Evolutionary conservation across 2,797 vertebrate genomes (phyloP), one percentile per base, ranked within the genome.

Genomic region (Dromococcyx pavoninus): DNA sequence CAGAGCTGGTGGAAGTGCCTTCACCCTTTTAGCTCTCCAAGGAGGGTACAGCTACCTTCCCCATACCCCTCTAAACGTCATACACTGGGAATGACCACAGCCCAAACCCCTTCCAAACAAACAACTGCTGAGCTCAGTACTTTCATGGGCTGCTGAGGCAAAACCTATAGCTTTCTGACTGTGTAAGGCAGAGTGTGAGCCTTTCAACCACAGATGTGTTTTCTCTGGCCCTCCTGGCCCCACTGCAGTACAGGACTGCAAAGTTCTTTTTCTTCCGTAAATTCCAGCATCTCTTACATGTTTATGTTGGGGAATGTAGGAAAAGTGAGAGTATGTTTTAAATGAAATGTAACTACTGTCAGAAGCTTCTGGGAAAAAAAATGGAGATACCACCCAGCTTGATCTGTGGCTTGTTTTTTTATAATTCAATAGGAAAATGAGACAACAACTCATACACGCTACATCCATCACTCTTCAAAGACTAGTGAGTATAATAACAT

Each of bases 341-440:
- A 97, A 97, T 91, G 92, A 97, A 96, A 91, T 92, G 73, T 85
- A 92, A 88, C 67, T 94, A 95, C 81, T 95, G 90, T 92, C 73
- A 95, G 86, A 96, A 96, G 91, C 78, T 80, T 95, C 71, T 86
- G 84, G 80, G 86, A 88, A 95, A 95, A 95, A 95, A 96, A 94
- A 94, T 76, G 60, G 93, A 86, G 50, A 92, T 75, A 81, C 94
- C 83, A 95, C 86, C 81, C 86, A 97, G 78, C 33, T 77, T 95
- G 91, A 95, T 89, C 65, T 92, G 80, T 69, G 88, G 71, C 46
- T 61, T 85, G 43, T 9, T 23, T 56, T 94, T 85, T 50, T 77
- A 90, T 88, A 96, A 97, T 95, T 96, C 75, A 93, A 56, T 92
- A 89, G 93, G 79, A 96, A 97, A 95, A 79, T 85, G 94, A 96